Evolutionary conservation across 2,888 invertebrate genomes (phyloP), one percentile per base, ranked within the genome.

Genomic region (Leptopilina syphax): DNA sequence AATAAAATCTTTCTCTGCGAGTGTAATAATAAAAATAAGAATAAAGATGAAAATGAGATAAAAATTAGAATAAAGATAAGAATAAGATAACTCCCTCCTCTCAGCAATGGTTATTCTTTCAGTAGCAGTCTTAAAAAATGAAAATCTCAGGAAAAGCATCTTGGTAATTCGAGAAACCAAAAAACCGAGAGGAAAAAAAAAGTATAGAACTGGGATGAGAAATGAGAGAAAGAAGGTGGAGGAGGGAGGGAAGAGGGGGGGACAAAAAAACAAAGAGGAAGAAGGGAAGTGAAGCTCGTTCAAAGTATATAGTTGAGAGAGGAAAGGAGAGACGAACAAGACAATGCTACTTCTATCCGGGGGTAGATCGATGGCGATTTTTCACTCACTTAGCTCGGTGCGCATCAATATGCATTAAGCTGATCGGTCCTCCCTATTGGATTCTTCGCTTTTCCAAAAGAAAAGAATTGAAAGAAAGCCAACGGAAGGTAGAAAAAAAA

Each of bases 371-470:
- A 91, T 91, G 91, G 91, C 91, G 91, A 91, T 91, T 91, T 91
- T 91, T 91, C 91, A 91, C 91, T 91, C 91, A 91, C 91, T 91
- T 91, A 91, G 89, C 86, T 88, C 84, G 86, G 89, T 85, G 89
- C 89, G 87, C 91, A 91, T 91, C 91, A 91, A 91, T 91, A 91
- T 91, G 91, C 91, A 91, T 91, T 91, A 91, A 91, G 91, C 89
- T 89, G 89, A 91, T 91, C 91, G 91, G 88, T 89, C 89, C 89
- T 89, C 88, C 89, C 89, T 89, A 87, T 89, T 89, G 90, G 86
- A 83, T 88, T 89, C 86, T 85, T 84, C 85, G 85, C 84, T 84
- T 84, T 77, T 82, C 83, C 78, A 76, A 81, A 77, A 79, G 57
- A 83, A 84, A 83, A 82, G 80, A 83, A 78, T 81, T 77, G 81